Evolutionary conservation across 1,140 invertebrate species (phyloP).

Genomic region (Agrypnia vestita): DNA sequence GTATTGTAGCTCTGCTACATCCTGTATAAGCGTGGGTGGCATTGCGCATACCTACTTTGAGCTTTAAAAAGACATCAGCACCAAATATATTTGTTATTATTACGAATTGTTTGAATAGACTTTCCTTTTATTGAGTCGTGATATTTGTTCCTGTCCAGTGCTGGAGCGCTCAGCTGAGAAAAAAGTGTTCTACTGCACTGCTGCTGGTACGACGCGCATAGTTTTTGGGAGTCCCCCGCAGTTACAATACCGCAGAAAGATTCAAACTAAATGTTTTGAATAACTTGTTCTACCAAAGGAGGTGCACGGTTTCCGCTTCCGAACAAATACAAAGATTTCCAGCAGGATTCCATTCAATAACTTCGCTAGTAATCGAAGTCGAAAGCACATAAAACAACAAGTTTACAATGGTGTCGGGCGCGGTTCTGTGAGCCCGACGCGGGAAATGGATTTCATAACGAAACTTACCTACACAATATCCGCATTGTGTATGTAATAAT

Average conservation of each 20-base stretch:
- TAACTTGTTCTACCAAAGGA: not conserved
- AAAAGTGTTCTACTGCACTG: too few relatives aligned
- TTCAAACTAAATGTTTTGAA: not conserved
- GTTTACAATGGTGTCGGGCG: not conserved
- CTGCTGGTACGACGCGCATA: too few relatives aligned
- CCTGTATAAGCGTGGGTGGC: too few relatives aligned
- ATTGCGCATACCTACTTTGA: too few relatives aligned
- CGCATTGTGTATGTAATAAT: not conserved
- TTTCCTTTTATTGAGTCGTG: too few relatives aligned
- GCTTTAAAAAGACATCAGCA: too few relatives aligned
- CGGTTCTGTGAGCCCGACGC: not conserved
- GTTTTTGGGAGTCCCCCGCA: too few relatives aligned
- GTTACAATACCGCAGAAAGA: not conserved
- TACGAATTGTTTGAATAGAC: too few relatives aligned
- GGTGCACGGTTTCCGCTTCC: not conserved
- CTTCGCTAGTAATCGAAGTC: constrained; percentile 15
- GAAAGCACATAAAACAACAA: not conserved
- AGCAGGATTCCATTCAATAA: constrained; percentile 1
- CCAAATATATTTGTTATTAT: too few relatives aligned
- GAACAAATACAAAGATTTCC: constrained; percentile 15
- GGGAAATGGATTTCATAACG: constrained; percentile 1
- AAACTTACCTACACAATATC: not conserved
- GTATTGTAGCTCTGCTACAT: too few relatives aligned
- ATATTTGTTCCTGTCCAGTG: too few relatives aligned
- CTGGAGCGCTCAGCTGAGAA: too few relatives aligned